Conservation (phyloP, 2,888 invertebrate species). For the Hybos culiciformis region DNA sequence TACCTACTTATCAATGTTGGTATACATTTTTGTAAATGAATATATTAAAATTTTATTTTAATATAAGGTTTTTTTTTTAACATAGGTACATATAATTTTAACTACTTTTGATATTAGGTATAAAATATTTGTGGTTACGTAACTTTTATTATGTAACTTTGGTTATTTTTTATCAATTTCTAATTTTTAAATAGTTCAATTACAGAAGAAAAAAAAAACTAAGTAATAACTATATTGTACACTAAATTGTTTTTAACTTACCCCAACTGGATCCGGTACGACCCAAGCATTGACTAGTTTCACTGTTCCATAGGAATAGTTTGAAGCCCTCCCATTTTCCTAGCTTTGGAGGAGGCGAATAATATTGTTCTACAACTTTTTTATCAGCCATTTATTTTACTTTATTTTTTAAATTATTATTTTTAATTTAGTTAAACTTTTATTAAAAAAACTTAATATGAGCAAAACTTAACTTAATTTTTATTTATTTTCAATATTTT, state of each 20-base stretch:
- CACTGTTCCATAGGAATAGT: conserved; percentile 81
- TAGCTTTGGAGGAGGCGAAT: conserved; percentile 64
- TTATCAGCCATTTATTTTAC: conserved; percentile 59
- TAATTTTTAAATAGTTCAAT: too few relatives aligned
- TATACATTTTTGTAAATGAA: too few relatives aligned
- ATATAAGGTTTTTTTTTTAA: too few relatives aligned
- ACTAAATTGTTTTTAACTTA: conserved; percentile 50
- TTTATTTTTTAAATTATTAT: background rate
- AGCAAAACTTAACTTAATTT: background rate
- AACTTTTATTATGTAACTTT: too few relatives aligned
- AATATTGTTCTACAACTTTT: conserved; percentile 61
- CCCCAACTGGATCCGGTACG: conserved; percentile 90
- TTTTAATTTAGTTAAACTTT: background rate
- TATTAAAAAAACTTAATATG: background rate
- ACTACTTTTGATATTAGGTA: too few relatives aligned
- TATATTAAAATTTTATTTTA: too few relatives aligned
- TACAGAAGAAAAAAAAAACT: background rate
- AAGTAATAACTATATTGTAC: too few relatives aligned
- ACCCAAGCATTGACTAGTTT: conserved; percentile 82
- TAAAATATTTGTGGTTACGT: too few relatives aligned
- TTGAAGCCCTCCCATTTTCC: conserved; percentile 76
- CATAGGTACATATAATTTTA: too few relatives aligned
- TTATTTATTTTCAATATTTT: background rate
- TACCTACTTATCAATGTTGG: too few relatives aligned
- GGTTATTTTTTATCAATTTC: too few relatives aligned